Conservation (phyloP, 2,113 vertebrate genomes). For the Lampris megalopsis region DNA sequence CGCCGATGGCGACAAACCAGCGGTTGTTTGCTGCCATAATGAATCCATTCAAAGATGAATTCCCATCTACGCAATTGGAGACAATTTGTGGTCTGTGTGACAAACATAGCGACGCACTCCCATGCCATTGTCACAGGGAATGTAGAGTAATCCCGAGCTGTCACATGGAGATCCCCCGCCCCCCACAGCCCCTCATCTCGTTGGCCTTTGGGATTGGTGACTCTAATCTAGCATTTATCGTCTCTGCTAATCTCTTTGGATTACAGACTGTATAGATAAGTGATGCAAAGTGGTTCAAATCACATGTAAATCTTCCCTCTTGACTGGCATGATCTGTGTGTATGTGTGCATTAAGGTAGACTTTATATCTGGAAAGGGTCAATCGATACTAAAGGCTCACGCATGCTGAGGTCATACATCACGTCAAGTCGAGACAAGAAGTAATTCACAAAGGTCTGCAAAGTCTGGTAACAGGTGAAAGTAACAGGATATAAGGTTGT, state of each 20-base stretch:
- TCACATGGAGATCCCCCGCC: conserved; percentile 13
- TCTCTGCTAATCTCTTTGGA: conserved; percentile 69
- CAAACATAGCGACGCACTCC: conserved; percentile 13
- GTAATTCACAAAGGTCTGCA: too few relatives aligned
- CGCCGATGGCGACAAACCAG: too few relatives aligned
- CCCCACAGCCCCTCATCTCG: conserved; percentile 22
- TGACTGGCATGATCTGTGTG: conserved; percentile 15
- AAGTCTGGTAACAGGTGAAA: too few relatives aligned
- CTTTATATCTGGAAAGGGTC: conserved; percentile 36
- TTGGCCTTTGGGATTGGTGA: conserved; percentile 27
- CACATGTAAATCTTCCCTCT: conserved; percentile 42
- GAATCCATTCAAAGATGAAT: too few relatives aligned
- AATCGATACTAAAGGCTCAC: conserved; percentile 32
- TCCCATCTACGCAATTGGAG: too few relatives aligned
- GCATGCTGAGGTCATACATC: conserved; percentile 42
- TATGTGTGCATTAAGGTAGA: not conserved
- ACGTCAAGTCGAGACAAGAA: not conserved
- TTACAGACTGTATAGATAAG: conserved; percentile 56
- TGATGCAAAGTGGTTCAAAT: conserved; percentile 66
- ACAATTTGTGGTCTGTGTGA: not conserved
- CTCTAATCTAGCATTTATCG: conserved; percentile 68
- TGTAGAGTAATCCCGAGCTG: conserved; percentile 49
- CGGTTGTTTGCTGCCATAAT: too few relatives aligned
- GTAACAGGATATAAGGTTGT: too few relatives aligned
- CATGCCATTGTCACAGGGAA: conserved; percentile 39